Percentiles rank a stretch among this genome's conserved stretches.
These are phyloP conservation scores for Megaleporinus macrocephalus DNA, from an alignment of 2,113 vertebrate species.

Conservation along the genomic window DNA sequence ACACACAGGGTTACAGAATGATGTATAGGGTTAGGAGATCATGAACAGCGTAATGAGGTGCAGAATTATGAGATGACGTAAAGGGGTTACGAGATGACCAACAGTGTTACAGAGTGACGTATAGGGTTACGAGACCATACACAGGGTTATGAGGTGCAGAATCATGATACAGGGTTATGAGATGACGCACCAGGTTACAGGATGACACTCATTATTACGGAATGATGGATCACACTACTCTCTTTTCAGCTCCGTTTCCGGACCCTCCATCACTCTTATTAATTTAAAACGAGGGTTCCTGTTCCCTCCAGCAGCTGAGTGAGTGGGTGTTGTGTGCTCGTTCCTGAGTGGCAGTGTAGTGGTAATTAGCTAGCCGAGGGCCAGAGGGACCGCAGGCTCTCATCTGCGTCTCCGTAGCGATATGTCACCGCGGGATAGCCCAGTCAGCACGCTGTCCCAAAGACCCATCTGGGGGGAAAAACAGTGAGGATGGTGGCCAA, in stretches of 20 bases:
- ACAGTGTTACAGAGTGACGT: too few relatives aligned
- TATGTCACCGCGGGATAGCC: conserved; percentile 10
- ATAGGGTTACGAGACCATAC: too few relatives aligned
- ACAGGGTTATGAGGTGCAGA: not conserved
- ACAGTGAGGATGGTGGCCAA: conserved; percentile 27
- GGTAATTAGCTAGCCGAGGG: conserved; percentile 29
- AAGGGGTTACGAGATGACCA: too few relatives aligned
- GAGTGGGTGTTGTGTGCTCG: not conserved
- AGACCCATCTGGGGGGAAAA: conserved; percentile 22
- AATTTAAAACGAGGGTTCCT: not conserved
- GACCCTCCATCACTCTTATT: not conserved
- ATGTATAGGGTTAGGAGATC: too few relatives aligned
- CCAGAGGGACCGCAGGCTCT: conserved; percentile 9
- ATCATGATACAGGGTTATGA: not conserved
- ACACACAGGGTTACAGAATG: too few relatives aligned
- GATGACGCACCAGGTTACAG: not conserved
- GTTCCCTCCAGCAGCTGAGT: not conserved
- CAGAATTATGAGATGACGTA: too few relatives aligned
- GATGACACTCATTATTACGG: not conserved
- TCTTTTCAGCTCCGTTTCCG: not conserved
- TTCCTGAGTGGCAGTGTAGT: conserved; percentile 23
- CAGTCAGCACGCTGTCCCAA: conserved; percentile 15
- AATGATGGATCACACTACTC: not conserved
- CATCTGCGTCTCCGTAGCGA: not conserved
- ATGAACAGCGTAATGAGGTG: too few relatives aligned